Evolutionary conservation across 2,888 invertebrate genomes (phyloP).

Genomic region (Bombylius discolor): DNA sequence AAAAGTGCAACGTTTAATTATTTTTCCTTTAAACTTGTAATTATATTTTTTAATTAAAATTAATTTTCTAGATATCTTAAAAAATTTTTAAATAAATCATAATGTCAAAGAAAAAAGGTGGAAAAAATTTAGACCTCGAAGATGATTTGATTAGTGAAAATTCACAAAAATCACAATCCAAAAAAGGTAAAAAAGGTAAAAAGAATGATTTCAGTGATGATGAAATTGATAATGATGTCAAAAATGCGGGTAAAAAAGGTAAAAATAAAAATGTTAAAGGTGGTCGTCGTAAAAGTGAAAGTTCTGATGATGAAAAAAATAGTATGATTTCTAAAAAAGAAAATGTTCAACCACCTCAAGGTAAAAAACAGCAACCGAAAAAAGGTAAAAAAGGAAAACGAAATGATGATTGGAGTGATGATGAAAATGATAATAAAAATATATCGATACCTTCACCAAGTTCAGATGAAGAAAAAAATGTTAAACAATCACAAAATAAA

Average conservation of each 20-base stretch:
- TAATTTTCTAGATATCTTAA: no score
- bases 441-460: constrained; percentile 1
- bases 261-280: constrained; percentile 23
- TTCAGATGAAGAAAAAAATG: no score
- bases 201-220: constrained; percentile 38
- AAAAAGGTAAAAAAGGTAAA: constrained; percentile 37
- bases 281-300: constrained; percentile 10
- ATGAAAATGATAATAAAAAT: constrained; percentile 7
- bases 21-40: no score
- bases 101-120: constrained; percentile 50
- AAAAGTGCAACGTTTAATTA: no score
- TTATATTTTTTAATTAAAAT: no score
- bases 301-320: constrained; percentile 12
- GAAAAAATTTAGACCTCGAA: constrained; percentile 44
- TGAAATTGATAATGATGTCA: constrained; percentile 35
- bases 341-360: background rate
- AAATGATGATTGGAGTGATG: constrained; percentile 41
- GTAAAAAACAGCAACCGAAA: constrained; percentile 5
- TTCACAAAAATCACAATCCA: constrained; percentile 25
- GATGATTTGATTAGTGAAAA: constrained; percentile 39
- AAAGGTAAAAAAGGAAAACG: constrained; percentile 36
- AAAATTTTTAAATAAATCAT: constrained; percentile 1
- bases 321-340: background rate
- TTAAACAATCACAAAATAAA: background rate
- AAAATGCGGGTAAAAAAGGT: constrained; percentile 4